Conservation (phyloP, 1,140 invertebrate genomes). For the Drosophila pseudoobscura region DNA sequence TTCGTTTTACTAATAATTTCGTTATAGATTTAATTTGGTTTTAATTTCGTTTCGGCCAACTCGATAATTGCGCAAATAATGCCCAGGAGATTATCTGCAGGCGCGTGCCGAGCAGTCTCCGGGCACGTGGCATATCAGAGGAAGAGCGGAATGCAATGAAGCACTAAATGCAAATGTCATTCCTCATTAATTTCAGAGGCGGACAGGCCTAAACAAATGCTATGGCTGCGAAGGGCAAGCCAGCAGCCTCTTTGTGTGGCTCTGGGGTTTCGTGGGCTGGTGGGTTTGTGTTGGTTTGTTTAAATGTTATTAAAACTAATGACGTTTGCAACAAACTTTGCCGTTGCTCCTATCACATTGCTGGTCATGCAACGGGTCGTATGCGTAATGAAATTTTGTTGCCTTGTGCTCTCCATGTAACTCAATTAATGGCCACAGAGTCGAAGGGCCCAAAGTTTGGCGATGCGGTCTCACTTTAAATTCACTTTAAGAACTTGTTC, state of each 20-base stretch:
- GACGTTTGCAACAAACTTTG: slow-evolving; percentile 64
- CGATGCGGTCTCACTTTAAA: slow-evolving; percentile 55
- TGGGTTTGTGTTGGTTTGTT: slow-evolving; percentile 28
- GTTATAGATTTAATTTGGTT: slow-evolving; percentile 8
- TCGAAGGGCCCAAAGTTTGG: slow-evolving; percentile 21
- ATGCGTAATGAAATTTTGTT: slow-evolving; percentile 70
- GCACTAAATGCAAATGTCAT: slow-evolving; percentile 45
- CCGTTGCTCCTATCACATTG: slow-evolving; percentile 26
- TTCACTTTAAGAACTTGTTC: slow-evolving; percentile 49
- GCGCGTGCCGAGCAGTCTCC: background rate
- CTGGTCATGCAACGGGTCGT: slow-evolving; percentile 57
- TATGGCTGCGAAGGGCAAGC: slow-evolving; percentile 41
- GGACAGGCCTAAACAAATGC: slow-evolving; percentile 43
- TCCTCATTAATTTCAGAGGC: slow-evolving; percentile 27
- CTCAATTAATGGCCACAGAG: slow-evolving; percentile 62
- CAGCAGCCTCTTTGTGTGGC: background rate
- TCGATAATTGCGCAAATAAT: slow-evolving; percentile 1
- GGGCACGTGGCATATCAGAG: slow-evolving; percentile 26
- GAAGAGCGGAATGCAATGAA: slow-evolving; percentile 13
- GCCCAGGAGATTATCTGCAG: slow-evolving; percentile 11
- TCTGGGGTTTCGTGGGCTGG: slow-evolving; percentile 6
- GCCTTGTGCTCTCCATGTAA: slow-evolving; percentile 61
- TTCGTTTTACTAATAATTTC: slow-evolving; percentile 8
- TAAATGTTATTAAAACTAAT: slow-evolving; percentile 79
- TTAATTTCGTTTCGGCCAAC: too few relatives aligned